Conservation (phyloP, 1,140 invertebrate genomes). For the Cydia pomonella region DNA sequence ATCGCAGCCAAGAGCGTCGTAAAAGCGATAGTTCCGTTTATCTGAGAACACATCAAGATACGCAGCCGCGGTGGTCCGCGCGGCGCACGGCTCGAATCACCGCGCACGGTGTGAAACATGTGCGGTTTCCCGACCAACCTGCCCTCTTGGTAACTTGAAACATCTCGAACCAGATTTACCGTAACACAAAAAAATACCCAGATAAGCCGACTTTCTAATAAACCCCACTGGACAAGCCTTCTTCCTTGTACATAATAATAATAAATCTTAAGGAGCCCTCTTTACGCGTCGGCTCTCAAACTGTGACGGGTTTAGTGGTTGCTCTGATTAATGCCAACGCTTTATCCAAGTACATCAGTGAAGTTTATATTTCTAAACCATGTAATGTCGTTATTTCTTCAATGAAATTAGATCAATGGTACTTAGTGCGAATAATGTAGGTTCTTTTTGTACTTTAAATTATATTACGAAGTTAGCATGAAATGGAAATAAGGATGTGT, state of each 20-base stretch:
- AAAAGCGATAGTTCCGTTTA: slow-evolving; percentile 9
- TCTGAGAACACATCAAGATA: neutral
- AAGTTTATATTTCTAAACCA: slow-evolving; percentile 45
- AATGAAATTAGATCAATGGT: neutral
- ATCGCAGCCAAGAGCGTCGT: neutral
- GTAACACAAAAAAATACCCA: slow-evolving; percentile 74
- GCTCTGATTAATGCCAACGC: slow-evolving; percentile 17
- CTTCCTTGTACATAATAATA: slow-evolving; percentile 77
- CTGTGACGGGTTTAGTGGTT: slow-evolving; percentile 38
- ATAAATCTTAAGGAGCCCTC: slow-evolving; percentile 77
- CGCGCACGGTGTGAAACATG: slow-evolving; percentile 11
- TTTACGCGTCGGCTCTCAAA: slow-evolving; percentile 59
- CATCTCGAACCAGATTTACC: slow-evolving; percentile 63
- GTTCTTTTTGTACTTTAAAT: too few relatives aligned
- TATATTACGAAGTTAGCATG: too few relatives aligned
- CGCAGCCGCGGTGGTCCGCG: slow-evolving; percentile 18
- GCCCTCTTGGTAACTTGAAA: slow-evolving; percentile 36
- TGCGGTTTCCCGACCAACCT: slow-evolving; percentile 6
- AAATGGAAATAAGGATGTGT: too few relatives aligned
- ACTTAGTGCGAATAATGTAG: neutral
- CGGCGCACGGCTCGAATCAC: neutral
- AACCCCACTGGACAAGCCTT: slow-evolving; percentile 62
- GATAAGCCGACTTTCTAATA: slow-evolving; percentile 78
- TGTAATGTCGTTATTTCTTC: neutral
- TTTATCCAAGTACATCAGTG: neutral